Evolutionary conservation across 2,888 invertebrate genomes (phyloP).

Genomic region (Subacronicta megacephala): DNA sequence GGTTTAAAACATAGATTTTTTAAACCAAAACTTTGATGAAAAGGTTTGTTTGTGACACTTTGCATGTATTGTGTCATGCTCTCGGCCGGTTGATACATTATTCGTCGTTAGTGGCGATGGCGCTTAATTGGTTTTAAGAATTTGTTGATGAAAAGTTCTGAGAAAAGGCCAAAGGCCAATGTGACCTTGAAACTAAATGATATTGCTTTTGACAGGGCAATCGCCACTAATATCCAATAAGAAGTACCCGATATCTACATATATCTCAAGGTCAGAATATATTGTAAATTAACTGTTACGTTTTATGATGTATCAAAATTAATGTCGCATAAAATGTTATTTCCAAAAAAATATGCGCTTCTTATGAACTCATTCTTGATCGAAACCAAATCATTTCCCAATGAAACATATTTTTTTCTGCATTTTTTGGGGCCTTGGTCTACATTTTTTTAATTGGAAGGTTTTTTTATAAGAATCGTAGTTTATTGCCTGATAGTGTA

Average conservation of each 20-base stretch:
- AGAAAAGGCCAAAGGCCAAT: constrained; percentile 8
- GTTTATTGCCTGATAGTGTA: constrained; percentile 23
- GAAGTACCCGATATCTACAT: constrained; percentile 13
- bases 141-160: neutral
- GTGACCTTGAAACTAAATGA: constrained; percentile 6
- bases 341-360: neutral
- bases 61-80: neutral
- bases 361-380: constrained; percentile 17
- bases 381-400: constrained; percentile 25
- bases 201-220: constrained; percentile 19
- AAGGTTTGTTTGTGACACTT: constrained; percentile 8
- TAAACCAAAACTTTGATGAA: constrained; percentile 5
- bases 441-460: constrained; percentile 23
- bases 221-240: constrained; percentile 11
- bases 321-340: constrained; percentile 9
- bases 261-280: constrained; percentile 18
- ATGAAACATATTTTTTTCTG: constrained; percentile 15
- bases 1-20: constrained; percentile 41
- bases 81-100: neutral
- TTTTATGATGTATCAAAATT: constrained; percentile 39
- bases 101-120: constrained; percentile 10
- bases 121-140: constrained; percentile 18
- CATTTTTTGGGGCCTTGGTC: constrained; percentile 13
- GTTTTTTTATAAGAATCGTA: constrained; percentile 22
- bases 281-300: constrained; percentile 25